phyloP scores from a whole-genome alignment of 2,113 vertebrate genomes.

The Leptobrachium ailaonicum region DNA sequence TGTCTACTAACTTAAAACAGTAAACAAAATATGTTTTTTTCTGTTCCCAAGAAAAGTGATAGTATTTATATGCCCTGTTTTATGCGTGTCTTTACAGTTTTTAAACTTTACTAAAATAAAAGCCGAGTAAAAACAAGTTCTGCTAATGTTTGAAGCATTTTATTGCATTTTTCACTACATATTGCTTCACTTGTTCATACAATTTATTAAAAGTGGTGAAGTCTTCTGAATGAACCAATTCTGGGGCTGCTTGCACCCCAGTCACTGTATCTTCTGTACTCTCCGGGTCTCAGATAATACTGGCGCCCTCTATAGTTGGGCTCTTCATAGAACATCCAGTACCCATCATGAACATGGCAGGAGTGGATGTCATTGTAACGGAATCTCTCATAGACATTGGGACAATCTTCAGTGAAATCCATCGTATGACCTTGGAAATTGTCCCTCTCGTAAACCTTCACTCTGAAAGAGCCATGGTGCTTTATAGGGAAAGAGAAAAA shows the following conservation, averaged over 20 bases:
- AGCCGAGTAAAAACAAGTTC: no score
- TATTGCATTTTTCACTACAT: no score
- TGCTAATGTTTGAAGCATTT: no score
- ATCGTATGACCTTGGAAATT: constrained; percentile 13
- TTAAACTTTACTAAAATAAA: no score
- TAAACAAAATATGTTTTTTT: no score
- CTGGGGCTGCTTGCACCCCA: constrained; percentile 13
- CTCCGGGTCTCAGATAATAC: constrained; percentile 16
- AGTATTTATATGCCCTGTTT: no score
- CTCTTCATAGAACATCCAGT: constrained; percentile 28
- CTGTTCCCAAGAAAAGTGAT: no score
- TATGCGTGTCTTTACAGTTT: no score
- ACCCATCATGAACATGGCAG: constrained; percentile 13
- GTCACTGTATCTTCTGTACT: constrained; percentile 11
- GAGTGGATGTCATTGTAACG: constrained; percentile 20
- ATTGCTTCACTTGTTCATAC: no score
- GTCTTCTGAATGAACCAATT: constrained; percentile 23
- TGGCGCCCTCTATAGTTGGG: constrained; percentile 21
- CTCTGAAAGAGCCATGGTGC: constrained; percentile 25
- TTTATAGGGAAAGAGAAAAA: not conserved
- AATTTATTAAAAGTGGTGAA: not conserved
- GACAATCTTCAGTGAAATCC: constrained; percentile 29
- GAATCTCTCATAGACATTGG: constrained; percentile 11
- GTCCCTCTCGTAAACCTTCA: constrained; percentile 33
- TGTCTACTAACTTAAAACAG: no score